These are phyloP conservation scores for Rallus crepitans DNA, from an alignment of 2,797 vertebrate genomes.

Conservation along the genomic window DNA sequence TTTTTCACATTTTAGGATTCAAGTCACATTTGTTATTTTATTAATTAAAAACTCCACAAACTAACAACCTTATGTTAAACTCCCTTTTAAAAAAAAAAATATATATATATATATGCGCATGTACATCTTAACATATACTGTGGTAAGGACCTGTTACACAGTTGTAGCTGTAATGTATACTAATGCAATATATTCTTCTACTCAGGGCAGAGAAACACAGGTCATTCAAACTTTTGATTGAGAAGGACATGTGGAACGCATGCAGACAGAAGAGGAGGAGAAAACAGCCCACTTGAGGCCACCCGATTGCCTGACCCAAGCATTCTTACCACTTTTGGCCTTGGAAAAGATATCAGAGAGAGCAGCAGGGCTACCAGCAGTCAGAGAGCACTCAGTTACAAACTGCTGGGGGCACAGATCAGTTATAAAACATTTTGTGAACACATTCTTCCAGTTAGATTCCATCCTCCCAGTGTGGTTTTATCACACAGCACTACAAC, in stretches of 20 bases:
- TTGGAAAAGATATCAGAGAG: background rate
- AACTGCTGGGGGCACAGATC: background rate
- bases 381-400: background rate
- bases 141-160: background rate
- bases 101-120: fast-evolving
- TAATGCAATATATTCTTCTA: background rate
- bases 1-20: background rate
- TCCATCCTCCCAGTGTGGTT: background rate
- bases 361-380: background rate
- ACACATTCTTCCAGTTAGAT: background rate
- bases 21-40: background rate
- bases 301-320: background rate
- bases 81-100: background rate
- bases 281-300: background rate
- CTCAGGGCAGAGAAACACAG: background rate
- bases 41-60: background rate
- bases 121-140: background rate
- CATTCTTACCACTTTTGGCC: background rate
- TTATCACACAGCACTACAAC: background rate
- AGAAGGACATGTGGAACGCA: background rate
- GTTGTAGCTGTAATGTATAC: background rate
- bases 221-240: background rate
- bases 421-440: background rate
- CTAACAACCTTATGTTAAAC: background rate
- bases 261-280: background rate